A percentile compares a stretch with the other conserved stretches of the same genome.
Evolutionary conservation across 2,113 vertebrate species (phyloP).

Genomic region (Corapipo altera): DNA sequence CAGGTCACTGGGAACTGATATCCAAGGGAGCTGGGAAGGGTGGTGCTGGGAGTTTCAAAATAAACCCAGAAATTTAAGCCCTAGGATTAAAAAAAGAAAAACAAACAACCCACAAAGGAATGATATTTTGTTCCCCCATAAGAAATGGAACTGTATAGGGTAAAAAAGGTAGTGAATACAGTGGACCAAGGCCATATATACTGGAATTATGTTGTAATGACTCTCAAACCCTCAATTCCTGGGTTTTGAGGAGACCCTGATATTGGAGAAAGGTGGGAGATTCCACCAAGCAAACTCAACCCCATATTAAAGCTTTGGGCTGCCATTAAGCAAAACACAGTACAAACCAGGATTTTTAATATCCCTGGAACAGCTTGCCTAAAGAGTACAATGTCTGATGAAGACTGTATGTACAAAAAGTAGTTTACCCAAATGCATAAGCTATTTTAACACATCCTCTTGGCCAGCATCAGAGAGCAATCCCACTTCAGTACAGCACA

Average conservation of each 20-base stretch:
- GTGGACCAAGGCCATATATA: too few relatives aligned
- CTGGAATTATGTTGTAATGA: neutral
- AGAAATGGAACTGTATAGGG: neutral
- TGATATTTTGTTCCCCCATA: accelerated
- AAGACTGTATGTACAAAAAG: neutral
- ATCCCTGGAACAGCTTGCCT: neutral
- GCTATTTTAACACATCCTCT: neutral
- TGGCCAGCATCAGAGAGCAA: neutral
- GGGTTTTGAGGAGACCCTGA: neutral
- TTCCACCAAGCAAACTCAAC: neutral
- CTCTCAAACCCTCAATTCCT: neutral
- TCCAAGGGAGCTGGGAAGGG: neutral
- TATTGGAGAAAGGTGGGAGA: neutral
- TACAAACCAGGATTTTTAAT: neutral
- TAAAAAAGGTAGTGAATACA: neutral
- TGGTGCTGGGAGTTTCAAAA: neutral
- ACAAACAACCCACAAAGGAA: neutral
- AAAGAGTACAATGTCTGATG: neutral
- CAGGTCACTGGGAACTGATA: neutral
- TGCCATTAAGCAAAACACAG: neutral
- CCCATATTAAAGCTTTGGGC: neutral
- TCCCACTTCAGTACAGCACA: neutral
- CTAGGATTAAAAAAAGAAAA: neutral
- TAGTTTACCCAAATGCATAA: neutral
- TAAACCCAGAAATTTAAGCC: neutral